phyloP scores from a whole-genome alignment of 2,113 vertebrate species.

The Nerophis ophidion region DNA sequence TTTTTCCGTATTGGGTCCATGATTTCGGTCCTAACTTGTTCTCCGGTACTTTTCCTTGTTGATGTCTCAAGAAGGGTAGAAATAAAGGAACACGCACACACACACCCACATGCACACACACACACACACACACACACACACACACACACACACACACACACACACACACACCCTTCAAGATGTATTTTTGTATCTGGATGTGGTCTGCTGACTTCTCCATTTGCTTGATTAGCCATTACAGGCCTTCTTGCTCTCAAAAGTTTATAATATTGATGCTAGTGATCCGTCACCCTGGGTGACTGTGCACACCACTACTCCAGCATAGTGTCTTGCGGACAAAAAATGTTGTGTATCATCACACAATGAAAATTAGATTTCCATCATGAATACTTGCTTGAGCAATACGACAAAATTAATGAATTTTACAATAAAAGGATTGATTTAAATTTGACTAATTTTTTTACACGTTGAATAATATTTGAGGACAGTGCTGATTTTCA shows the following conservation, averaged over 20 bases:
- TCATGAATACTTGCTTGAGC: too few relatives aligned
- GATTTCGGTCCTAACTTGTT: too few relatives aligned
- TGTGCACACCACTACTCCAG: not conserved
- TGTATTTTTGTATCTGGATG: conserved; percentile 11
- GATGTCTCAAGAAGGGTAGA: too few relatives aligned
- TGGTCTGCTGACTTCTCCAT: conserved; percentile 12
- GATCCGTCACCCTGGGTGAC: not conserved
- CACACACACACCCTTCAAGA: not conserved
- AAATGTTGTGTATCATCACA: not conserved
- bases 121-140: not conserved
- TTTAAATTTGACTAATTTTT: too few relatives aligned
- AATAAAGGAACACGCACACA: too few relatives aligned
- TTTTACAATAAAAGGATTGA: too few relatives aligned
- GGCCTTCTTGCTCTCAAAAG: not conserved
- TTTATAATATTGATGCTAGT: not conserved
- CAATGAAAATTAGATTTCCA: not conserved
- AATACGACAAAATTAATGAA: too few relatives aligned
- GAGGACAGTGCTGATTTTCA: too few relatives aligned
- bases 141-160: not conserved
- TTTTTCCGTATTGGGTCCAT: too few relatives aligned
- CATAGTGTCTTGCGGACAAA: not conserved
- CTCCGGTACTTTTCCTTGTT: too few relatives aligned
- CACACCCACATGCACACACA: too few relatives aligned
- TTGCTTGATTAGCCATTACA: conserved; percentile 1
- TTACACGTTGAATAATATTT: too few relatives aligned